Evolutionary conservation across 2,888 invertebrate species (phyloP).

Genomic region (Thymelicus lineola): DNA sequence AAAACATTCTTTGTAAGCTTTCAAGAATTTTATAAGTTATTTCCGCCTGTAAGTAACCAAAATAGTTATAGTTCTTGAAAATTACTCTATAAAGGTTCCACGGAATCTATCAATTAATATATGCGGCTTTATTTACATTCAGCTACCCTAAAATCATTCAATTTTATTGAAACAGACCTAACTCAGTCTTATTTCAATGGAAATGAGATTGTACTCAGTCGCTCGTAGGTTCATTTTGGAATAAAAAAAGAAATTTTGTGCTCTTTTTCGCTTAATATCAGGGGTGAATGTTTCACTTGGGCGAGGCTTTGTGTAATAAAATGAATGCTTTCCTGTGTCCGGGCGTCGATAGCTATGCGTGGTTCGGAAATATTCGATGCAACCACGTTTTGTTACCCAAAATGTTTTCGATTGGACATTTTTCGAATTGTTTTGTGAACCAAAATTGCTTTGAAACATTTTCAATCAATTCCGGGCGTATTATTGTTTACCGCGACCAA

Average conservation of each 20-base stretch:
- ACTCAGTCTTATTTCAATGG: constrained; percentile 26
- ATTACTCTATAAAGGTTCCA: constrained; percentile 63
- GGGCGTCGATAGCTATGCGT: constrained; percentile 62
- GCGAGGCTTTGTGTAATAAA: constrained; percentile 73
- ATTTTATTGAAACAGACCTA: constrained; percentile 20
- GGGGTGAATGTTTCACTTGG: constrained; percentile 64
- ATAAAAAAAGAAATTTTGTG: constrained; percentile 42
- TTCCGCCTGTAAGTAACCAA: neutral
- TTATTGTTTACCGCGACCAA: constrained; percentile 12
- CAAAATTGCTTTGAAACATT: constrained; percentile 31
- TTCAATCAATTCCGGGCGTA: constrained; percentile 25
- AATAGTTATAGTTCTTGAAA: constrained; percentile 15
- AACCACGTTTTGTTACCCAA: constrained; percentile 21
- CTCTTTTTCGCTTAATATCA: constrained; percentile 49
- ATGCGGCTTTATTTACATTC: constrained; percentile 63
- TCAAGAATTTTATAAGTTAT: too few relatives aligned
- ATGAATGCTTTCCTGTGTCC: constrained; percentile 69
- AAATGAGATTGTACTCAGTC: constrained; percentile 48
- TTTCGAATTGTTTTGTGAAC: constrained; percentile 28
- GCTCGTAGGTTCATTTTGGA: constrained; percentile 49
- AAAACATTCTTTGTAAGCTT: neutral
- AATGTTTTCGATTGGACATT: constrained; percentile 23
- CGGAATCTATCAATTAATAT: constrained; percentile 75
- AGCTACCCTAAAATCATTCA: constrained; percentile 45
- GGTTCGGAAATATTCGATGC: constrained; percentile 44